phyloP scores from a whole-genome alignment of 2,113 vertebrate genomes.

The Hydropotes inermis region DNA sequence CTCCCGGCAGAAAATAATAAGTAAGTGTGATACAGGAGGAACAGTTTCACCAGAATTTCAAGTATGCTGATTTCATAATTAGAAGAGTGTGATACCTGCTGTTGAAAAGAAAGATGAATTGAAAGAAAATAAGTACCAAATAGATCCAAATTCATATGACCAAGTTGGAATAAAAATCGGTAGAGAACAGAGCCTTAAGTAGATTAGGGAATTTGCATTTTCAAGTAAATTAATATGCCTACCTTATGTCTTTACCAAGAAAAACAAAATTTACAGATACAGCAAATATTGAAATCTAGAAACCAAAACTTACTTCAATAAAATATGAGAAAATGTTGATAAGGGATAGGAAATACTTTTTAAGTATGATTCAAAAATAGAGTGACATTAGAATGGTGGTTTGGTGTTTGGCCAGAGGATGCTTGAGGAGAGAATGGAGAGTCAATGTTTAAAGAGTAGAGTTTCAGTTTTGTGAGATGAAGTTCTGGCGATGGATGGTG shows the following conservation, averaged over 20 bases:
- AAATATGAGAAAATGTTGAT: background rate
- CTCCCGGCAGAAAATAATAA: background rate
- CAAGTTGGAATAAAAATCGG: background rate
- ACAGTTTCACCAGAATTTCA: background rate
- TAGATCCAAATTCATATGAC: background rate
- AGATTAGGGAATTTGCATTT: background rate
- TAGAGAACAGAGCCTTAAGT: background rate
- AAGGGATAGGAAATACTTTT: background rate
- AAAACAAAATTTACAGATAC: background rate
- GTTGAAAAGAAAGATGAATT: background rate
- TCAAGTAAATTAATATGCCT: background rate
- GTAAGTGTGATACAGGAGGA: background rate
- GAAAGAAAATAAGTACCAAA: background rate
- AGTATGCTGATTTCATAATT: background rate
- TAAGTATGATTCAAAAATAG: background rate
- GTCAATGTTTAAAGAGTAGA: background rate
- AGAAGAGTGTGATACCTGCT: background rate
- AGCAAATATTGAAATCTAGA: background rate
- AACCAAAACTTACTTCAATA: background rate
- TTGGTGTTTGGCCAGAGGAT: background rate
- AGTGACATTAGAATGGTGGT: background rate
- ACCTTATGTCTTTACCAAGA: background rate
- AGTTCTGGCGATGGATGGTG: background rate
- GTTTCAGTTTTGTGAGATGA: background rate
- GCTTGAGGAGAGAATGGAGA: too few species aligned